Percentiles rank a stretch among this genome's conserved stretches.
phyloP scores from a whole-genome alignment of 2,888 invertebrate genomes.

The Abrostola triplasia region DNA sequence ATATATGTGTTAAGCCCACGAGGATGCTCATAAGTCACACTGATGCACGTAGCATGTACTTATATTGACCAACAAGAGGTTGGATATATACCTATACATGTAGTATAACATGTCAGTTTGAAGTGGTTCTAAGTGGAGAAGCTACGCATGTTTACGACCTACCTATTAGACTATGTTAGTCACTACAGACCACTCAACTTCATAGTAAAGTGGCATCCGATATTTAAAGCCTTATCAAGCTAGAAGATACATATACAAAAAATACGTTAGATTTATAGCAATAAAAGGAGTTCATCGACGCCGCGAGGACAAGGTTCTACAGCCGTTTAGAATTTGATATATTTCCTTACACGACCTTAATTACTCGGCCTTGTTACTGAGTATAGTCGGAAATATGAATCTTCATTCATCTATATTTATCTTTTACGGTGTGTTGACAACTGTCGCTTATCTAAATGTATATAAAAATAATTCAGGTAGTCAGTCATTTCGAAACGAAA shows the following conservation, averaged over 20 bases:
- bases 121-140: too few relatives aligned
- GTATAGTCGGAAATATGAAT: neutral
- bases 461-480: too few relatives aligned
- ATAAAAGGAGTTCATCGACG: neutral
- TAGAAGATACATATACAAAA: too few relatives aligned
- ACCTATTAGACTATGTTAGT: too few relatives aligned
- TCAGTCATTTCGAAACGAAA: too few relatives aligned
- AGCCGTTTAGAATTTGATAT: neutral
- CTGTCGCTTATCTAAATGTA: neutral
- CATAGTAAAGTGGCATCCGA: too few relatives aligned
- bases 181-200: too few relatives aligned
- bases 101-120: too few relatives aligned
- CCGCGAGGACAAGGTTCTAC: neutral
- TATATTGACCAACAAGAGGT: too few relatives aligned
- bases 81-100: too few relatives aligned
- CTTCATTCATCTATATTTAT: neutral
- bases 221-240: too few relatives aligned
- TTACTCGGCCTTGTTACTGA: neutral
- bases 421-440: neutral
- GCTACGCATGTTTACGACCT: too few relatives aligned
- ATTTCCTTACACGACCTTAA: neutral
- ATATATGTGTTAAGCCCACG: neutral
- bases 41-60: neutral
- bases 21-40: neutral
- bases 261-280: neutral